A percentile compares a stretch with the other conserved stretches of the same genome.
Conservation (phyloP, 1,140 invertebrate genomes). For the Olivierus martensii region DNA sequence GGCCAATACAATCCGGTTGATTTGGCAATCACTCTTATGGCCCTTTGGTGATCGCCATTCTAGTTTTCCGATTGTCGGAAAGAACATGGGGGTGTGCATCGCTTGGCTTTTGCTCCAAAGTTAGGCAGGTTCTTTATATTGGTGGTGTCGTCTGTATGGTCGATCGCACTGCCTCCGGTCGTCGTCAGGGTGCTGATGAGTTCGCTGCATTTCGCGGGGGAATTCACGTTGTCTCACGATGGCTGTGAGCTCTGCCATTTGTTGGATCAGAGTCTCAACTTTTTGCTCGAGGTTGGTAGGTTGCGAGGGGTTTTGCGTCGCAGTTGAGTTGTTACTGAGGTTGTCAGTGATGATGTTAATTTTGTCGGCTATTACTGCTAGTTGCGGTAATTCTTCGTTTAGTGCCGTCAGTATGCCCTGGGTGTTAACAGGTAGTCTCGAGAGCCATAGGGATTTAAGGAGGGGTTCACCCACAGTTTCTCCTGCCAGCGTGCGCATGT, state of each 20-base stretch:
- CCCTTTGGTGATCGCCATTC: not conserved
- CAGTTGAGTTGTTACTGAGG: not conserved
- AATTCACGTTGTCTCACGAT: not conserved
- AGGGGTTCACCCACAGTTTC: no score
- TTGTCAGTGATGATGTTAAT: not conserved
- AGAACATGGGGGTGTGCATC: not conserved
- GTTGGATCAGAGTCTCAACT: not conserved
- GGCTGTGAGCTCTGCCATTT: not conserved
- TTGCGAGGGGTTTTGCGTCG: not conserved
- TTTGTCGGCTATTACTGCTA: not conserved
- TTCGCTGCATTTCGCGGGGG: not conserved
- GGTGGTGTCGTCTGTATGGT: not conserved
- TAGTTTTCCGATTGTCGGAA: not conserved
- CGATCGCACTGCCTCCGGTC: not conserved
- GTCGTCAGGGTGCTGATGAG: not conserved
- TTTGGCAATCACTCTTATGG: not conserved
- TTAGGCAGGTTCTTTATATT: conserved; percentile 1
- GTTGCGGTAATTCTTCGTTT: not conserved
- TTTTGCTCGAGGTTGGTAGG: not conserved
- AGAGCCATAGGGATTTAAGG: not conserved
- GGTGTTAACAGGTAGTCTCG: not conserved
- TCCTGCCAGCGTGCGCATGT: no score
- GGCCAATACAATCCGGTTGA: not conserved
- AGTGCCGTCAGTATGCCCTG: not conserved
- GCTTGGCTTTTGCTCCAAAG: conserved; percentile 7